Evolutionary conservation across 2,113 vertebrate genomes (phyloP).

Genomic region (Vulpes vulpes): DNA sequence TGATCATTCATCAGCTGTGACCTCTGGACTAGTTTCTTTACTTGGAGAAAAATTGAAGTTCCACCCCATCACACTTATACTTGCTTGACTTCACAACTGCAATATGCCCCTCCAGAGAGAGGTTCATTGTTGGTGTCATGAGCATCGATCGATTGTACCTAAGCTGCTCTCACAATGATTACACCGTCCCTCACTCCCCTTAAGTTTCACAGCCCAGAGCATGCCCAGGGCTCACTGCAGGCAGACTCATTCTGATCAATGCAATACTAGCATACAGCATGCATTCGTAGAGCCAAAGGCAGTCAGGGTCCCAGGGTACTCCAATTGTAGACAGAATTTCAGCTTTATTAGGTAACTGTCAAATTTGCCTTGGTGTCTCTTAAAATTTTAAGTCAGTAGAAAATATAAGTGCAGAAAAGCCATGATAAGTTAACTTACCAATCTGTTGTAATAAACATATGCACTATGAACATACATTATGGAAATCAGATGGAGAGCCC

Average conservation of each 20-base stretch:
- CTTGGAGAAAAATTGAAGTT: slow-evolving; percentile 73
- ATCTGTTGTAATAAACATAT: slow-evolving; percentile 72
- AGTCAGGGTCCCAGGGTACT: slow-evolving; percentile 2
- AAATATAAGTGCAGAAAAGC: slow-evolving; percentile 65
- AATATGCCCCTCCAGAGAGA: slow-evolving; percentile 65
- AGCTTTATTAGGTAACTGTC: slow-evolving; percentile 77
- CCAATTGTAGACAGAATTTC: slow-evolving; percentile 44
- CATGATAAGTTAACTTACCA: slow-evolving; percentile 64
- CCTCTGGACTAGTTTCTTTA: slow-evolving; percentile 56
- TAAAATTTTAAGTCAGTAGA: slow-evolving; percentile 71
- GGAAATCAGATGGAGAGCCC: slow-evolving; percentile 66
- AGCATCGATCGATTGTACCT: slow-evolving; percentile 62
- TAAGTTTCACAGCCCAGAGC: slow-evolving; percentile 57
- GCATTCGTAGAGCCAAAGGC: slow-evolving; percentile 39
- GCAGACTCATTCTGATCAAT: slow-evolving; percentile 63
- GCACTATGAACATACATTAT: slow-evolving; percentile 58
- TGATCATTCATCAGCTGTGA: slow-evolving; percentile 54
- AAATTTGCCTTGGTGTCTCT: slow-evolving; percentile 71
- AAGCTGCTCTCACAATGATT: slow-evolving; percentile 55
- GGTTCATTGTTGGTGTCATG: slow-evolving; percentile 51
- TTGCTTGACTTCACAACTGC: slow-evolving; percentile 75
- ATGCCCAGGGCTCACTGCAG: slow-evolving; percentile 57
- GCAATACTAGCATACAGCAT: slow-evolving; percentile 30
- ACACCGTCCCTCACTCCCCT: slow-evolving; percentile 43
- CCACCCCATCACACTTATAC: slow-evolving; percentile 57